These are phyloP conservation scores for Drosophila eugracilis DNA, from an alignment of 1,140 invertebrate genomes.

Conservation along the genomic window DNA sequence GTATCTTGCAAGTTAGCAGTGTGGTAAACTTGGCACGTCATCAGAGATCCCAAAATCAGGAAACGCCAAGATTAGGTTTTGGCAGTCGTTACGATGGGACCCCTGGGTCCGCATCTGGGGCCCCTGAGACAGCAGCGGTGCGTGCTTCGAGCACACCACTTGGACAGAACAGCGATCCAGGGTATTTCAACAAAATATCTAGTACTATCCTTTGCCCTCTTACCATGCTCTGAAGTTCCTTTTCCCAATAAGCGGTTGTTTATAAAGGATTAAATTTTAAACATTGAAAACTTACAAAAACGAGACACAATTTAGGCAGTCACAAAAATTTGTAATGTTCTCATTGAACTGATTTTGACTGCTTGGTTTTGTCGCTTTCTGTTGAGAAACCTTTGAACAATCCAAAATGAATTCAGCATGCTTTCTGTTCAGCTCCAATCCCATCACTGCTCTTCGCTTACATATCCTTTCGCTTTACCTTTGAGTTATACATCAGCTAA, in stretches of 20 bases:
- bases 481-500: neutral
- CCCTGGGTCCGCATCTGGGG: neutral
- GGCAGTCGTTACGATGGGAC: conserved; percentile 3
- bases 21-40: conserved; percentile 16
- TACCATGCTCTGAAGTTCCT: conserved; percentile 1
- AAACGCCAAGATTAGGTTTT: conserved; percentile 11
- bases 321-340: conserved; percentile 8
- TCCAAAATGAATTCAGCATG: neutral
- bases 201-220: conserved; percentile 7
- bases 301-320: conserved; percentile 1
- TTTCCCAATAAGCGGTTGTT: neutral
- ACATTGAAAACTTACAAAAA: conserved; percentile 5
- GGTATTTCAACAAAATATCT: conserved; percentile 10
- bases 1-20: conserved; percentile 1
- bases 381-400: neutral
- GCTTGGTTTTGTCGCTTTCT: neutral
- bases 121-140: neutral
- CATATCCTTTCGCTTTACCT: neutral
- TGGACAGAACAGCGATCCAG: conserved; percentile 1
- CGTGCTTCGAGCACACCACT: neutral
- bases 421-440: neutral
- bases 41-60: conserved; percentile 15
- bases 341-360: neutral
- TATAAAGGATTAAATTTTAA: neutral
- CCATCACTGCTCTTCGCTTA: neutral